Evolutionary conservation across 2,888 invertebrate genomes (phyloP), one percentile per base, ranked within the genome.

Genomic region (Eurytoma adleriae): DNA sequence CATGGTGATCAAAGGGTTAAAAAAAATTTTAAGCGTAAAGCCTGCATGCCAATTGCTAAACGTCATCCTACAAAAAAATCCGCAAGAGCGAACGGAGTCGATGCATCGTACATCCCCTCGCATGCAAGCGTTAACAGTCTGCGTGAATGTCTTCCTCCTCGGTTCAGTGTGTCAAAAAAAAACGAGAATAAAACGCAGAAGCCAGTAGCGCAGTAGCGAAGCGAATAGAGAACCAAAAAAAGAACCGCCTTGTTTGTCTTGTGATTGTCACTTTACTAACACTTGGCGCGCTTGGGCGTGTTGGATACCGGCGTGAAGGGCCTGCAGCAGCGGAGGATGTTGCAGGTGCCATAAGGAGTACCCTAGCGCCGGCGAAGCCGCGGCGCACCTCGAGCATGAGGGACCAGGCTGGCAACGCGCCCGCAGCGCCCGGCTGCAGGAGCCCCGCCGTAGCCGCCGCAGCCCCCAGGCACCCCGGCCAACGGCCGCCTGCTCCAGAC

Each of bases 381-480:
- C 96, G 96, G 90, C 92, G 97, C 83, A 96, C 96, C 20, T 96
- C 96, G 64, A 96, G 96, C 89, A 96, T 97, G 95, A 92, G 96
- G 85, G 96, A 96, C 90, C 93, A 95, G 30, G 30, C 30, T 2
- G 2, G 78, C 83, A 81, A 68, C 87, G 87, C 7, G 82, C 87
- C 20, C n/a, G 75, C 87, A 40, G 48, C 54, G 48, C 18, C 80
- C 66, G 57, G 72, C 48, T 78, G 81, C n/a, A 75, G 76, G 62
- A 66, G 12, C 84, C 80, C n/a, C 83, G 84, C 48, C 69, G 74
- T 27, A 77, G 73, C 82, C 89, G 89, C 83, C 89, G 90, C 18
- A 14, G 2, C 54, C n/a, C 16, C 5, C 10, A 2, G 62, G 4
- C 18, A 16, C 1, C 3, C 40, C 16, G 16, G 62, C 20, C 20